Evolutionary conservation across 2,113 vertebrate species (phyloP).

Genomic region (Xyliphius kryptos): DNA sequence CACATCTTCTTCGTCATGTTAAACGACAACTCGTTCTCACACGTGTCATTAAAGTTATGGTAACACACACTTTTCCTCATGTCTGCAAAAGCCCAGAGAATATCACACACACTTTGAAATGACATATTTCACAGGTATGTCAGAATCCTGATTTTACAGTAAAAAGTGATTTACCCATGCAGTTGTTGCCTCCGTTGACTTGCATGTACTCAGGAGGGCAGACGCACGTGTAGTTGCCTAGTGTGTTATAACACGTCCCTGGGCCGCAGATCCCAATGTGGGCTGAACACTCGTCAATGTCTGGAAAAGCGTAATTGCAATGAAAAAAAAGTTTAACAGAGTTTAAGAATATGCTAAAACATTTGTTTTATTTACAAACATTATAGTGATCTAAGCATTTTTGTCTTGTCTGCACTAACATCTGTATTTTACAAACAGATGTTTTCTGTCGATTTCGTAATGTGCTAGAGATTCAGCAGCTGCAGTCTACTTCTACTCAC

Average conservation of each 20-base stretch:
- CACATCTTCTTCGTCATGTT: conserved; percentile 94
- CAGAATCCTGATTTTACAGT: no score
- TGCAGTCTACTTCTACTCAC: no score
- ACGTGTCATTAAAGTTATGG: conserved; percentile 83
- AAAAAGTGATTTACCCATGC: conserved; percentile 90
- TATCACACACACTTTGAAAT: neutral
- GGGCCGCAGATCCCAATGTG: conserved; percentile 84
- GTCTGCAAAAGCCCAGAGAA: conserved; percentile 65
- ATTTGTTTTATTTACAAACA: no score
- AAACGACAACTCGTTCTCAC: conserved; percentile 83
- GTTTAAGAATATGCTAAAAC: no score
- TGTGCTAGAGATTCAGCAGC: no score
- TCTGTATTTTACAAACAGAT: no score
- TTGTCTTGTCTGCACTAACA: no score
- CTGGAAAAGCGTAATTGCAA: conserved; percentile 54
- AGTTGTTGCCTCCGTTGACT: conserved; percentile 86
- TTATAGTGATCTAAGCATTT: no score
- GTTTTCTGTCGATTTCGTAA: no score
- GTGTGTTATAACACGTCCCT: conserved; percentile 89
- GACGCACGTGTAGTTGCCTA: conserved; percentile 89
- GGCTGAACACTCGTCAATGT: conserved; percentile 82
- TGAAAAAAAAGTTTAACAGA: no score
- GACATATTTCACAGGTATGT: no score
- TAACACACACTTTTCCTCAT: conserved; percentile 89
- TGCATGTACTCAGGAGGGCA: conserved; percentile 91